Evolutionary conservation across 2,888 invertebrate species (phyloP).

Genomic region (Acleris emargana): DNA sequence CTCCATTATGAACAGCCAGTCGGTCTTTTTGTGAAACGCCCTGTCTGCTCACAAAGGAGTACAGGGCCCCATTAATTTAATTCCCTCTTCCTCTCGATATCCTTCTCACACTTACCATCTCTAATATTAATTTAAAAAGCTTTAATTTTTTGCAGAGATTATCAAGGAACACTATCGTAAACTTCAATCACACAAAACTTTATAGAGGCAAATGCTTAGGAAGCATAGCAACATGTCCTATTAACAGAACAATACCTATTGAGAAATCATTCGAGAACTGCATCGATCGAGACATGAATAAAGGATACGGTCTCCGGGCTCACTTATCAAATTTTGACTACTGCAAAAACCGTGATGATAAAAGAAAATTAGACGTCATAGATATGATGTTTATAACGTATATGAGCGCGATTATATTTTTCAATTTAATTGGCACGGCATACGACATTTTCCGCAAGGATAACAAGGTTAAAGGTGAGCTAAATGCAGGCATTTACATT

Average conservation of each 20-base stretch:
- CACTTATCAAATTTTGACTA: constrained; percentile 26
- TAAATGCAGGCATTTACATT: constrained; percentile 8
- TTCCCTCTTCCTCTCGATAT: no score
- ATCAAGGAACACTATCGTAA: constrained; percentile 19
- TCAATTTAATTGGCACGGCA: constrained; percentile 32
- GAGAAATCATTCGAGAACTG: constrained; percentile 35
- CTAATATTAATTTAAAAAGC: no score
- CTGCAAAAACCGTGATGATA: constrained; percentile 29
- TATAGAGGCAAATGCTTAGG: constrained; percentile 35
- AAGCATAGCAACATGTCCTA: constrained; percentile 18
- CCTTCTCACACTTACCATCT: no score
- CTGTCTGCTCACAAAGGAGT: no score
- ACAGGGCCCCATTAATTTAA: no score
- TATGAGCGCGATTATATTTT: constrained; percentile 14
- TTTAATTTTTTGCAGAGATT: constrained; percentile 25
- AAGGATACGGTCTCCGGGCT: constrained; percentile 26
- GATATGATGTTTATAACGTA: constrained; percentile 32
- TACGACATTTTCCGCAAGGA: constrained; percentile 31
- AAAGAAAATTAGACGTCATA: constrained; percentile 24
- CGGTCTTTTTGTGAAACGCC: no score
- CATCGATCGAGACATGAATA: constrained; percentile 23
- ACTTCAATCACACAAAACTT: constrained; percentile 37
- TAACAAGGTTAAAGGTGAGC: constrained; percentile 32
- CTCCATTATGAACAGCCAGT: no score
- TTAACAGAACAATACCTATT: constrained; percentile 14